These are phyloP conservation scores for Mesocentrotus franciscanus DNA, from an alignment of 53 echinoderm and acorn worm genomes.

Conservation along the genomic window DNA sequence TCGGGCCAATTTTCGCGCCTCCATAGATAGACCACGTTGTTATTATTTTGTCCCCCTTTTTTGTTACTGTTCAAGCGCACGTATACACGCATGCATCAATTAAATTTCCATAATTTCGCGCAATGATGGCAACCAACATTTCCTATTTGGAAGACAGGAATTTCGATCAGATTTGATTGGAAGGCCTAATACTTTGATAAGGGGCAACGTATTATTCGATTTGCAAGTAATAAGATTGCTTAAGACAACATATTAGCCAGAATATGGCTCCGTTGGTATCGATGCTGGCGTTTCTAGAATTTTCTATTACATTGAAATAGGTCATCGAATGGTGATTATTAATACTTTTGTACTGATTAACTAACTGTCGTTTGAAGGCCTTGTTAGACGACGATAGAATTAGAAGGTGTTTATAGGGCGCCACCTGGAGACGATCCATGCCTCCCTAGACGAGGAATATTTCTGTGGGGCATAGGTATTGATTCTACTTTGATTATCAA, in stretches of 20 bases:
- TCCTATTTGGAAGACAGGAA: background rate
- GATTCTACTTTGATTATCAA: background rate
- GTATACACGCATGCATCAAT: background rate
- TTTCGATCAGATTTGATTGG: background rate
- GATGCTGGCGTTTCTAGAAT: background rate
- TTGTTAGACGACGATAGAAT: background rate
- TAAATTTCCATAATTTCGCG: background rate
- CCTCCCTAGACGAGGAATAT: background rate
- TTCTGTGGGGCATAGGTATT: background rate
- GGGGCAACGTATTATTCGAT: slow-evolving; percentile 7
- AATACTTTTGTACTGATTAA: background rate
- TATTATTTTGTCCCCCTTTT: background rate
- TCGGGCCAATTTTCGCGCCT: background rate
- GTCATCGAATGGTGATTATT: background rate
- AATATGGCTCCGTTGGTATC: slow-evolving; percentile 17
- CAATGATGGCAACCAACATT: background rate
- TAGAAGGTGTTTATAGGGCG: background rate
- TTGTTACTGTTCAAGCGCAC: background rate
- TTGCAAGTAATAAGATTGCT: slow-evolving; percentile 19
- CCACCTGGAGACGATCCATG: background rate
- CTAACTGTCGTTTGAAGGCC: background rate
- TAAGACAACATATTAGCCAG: background rate
- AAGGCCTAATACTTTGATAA: background rate
- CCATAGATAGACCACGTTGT: background rate
- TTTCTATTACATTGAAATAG: background rate